These are phyloP conservation scores for Amphimallon solstitiale DNA, from an alignment of 2,888 invertebrate genomes.

Conservation along the genomic window DNA sequence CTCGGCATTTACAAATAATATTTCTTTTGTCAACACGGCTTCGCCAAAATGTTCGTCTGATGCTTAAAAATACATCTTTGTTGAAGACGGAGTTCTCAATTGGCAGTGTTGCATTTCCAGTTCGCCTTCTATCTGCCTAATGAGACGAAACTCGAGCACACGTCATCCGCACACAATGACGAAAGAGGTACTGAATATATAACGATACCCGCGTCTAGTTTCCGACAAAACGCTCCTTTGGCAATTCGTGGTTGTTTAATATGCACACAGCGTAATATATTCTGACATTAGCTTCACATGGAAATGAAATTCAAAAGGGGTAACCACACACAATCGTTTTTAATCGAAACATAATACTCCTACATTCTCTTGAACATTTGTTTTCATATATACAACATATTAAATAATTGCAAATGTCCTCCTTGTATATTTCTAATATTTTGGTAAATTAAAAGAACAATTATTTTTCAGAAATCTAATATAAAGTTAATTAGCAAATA, in stretches of 20 bases:
- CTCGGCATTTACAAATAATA: background rate
- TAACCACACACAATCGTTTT: constrained; percentile 1
- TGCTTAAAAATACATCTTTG: constrained; percentile 28
- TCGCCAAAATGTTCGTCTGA: background rate
- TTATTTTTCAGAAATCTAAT: no score
- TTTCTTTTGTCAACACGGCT: constrained; percentile 9
- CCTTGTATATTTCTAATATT: no score
- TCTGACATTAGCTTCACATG: constrained; percentile 15
- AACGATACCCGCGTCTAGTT: constrained; percentile 34
- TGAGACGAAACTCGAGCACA: constrained; percentile 39
- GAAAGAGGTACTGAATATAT: constrained; percentile 37
- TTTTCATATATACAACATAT: no score
- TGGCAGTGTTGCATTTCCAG: constrained; percentile 32
- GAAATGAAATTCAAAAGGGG: background rate
- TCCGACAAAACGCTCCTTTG: constrained; percentile 31
- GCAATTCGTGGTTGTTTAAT: constrained; percentile 34
- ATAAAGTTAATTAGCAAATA: no score
- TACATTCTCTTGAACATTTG: background rate
- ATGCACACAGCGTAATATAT: constrained; percentile 32
- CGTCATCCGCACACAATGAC: constrained; percentile 38
- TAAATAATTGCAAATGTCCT: no score
- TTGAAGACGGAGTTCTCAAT: constrained; percentile 16
- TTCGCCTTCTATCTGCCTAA: constrained; percentile 35
- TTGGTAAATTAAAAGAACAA: no score
- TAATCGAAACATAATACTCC: constrained; percentile 15